Conservation (phyloP, 2,888 invertebrate species). For the Apamea epomidion region DNA sequence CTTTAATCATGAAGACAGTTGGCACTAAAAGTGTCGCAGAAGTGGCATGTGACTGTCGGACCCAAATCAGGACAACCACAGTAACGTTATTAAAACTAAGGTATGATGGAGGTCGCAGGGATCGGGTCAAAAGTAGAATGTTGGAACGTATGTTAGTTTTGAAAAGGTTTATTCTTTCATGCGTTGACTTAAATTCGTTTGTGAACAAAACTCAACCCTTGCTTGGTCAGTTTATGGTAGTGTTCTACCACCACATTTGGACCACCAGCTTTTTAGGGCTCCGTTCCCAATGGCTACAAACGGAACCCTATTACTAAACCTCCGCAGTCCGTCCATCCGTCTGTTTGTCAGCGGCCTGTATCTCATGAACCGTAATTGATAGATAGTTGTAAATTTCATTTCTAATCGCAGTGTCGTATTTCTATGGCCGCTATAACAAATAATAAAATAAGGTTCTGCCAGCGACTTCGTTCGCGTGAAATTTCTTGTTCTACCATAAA, state of each 20-base stretch:
- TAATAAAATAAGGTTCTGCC: too few species aligned
- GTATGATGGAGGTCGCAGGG: constrained; percentile 5
- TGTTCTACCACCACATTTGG: neutral
- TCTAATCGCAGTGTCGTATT: too few species aligned
- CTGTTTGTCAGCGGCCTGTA: neutral
- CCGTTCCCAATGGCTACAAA: neutral
- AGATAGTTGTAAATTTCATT: too few species aligned
- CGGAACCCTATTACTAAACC: neutral
- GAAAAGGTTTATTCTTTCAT: neutral
- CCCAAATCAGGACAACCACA: neutral
- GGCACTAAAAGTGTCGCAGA: constrained; percentile 17
- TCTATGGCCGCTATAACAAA: too few species aligned
- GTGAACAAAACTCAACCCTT: neutral
- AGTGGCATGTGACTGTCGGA: constrained; percentile 20
- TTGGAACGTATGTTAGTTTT: constrained; percentile 15
- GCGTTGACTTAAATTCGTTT: neutral
- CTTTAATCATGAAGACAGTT: constrained; percentile 12
- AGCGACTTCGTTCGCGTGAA: too few species aligned
- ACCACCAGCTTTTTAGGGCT: neutral
- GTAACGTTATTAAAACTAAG: constrained; percentile 24
- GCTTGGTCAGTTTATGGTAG: neutral
- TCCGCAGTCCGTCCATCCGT: neutral
- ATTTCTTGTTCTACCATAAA: too few species aligned
- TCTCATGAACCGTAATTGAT: too few species aligned
- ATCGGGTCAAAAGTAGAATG: neutral